Evolutionary conservation across 2,888 invertebrate species (phyloP).

Genomic region (Pinctada fucata): DNA sequence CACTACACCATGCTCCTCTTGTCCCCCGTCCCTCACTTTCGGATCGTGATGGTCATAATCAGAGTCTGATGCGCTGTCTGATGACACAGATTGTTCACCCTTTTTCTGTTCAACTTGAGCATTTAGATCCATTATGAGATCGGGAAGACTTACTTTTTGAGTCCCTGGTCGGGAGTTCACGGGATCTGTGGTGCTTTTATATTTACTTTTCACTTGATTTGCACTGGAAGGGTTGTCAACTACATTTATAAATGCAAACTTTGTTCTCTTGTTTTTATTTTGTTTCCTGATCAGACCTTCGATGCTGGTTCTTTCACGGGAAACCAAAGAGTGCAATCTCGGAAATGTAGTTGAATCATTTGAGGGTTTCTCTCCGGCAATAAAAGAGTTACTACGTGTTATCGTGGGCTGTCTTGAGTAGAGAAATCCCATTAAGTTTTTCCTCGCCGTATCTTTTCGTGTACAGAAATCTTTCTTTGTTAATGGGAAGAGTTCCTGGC

Average conservation of each 20-base stretch:
- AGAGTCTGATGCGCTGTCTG: neutral
- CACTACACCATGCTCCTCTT: neutral
- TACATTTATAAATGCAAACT: neutral
- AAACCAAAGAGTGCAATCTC: neutral
- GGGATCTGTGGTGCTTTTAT: neutral
- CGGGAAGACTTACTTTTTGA: constrained; percentile 49
- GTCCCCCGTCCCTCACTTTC: neutral
- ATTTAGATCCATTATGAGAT: constrained; percentile 54
- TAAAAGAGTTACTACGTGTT: constrained; percentile 47
- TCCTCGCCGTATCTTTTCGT: constrained; percentile 50
- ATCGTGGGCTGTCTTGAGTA: constrained; percentile 49
- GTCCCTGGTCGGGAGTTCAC: constrained; percentile 24
- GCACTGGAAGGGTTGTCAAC: neutral
- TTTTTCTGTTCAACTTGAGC: constrained; percentile 34
- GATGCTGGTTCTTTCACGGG: neutral
- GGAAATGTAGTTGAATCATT: constrained; percentile 21
- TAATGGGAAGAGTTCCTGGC: constrained; percentile 1
- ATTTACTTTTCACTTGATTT: neutral
- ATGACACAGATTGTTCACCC: neutral
- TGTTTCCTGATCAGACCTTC: neutral
- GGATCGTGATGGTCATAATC: constrained; percentile 11
- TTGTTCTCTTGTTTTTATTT: neutral
- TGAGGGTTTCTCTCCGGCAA: constrained; percentile 45
- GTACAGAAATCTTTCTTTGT: constrained; percentile 22
- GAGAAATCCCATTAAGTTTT: constrained; percentile 48